These are phyloP conservation scores for rat (Rattus norvegicus) DNA, from an alignment of 2,113 vertebrate species.

Conservation along the genomic window DNA sequence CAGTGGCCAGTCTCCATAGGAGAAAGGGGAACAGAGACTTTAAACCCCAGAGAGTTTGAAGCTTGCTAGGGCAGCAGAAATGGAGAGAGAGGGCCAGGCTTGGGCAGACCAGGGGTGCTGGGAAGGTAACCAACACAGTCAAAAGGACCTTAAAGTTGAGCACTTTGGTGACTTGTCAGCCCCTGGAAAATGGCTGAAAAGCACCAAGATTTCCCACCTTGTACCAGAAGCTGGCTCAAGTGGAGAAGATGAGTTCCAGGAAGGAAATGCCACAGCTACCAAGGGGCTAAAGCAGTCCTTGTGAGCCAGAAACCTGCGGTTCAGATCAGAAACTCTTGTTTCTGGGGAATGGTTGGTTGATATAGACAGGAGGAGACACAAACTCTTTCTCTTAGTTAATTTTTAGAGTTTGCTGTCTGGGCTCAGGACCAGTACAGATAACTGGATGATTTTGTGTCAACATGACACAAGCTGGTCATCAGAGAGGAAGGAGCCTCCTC, in stretches of 20 bases:
- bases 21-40: background rate
- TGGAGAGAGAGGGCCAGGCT: background rate
- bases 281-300: background rate
- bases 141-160: background rate
- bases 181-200: background rate
- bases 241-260: no score
- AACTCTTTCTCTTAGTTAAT: background rate
- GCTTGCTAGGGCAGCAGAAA: background rate
- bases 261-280: no score
- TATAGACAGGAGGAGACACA: background rate
- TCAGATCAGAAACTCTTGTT: background rate
- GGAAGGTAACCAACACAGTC: background rate
- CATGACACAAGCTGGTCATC: background rate
- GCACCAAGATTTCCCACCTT: background rate
- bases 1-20: background rate
- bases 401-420: background rate
- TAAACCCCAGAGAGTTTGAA: background rate
- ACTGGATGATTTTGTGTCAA: background rate
- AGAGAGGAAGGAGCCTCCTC: background rate
- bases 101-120: background rate
- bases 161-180: background rate
- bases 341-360: background rate
- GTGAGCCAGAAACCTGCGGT: accelerated
- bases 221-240: background rate
- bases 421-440: background rate